Base-by-base conservation (phyloP, 2,113 vertebrate genomes). In the Pholis gunnellus region DNA sequence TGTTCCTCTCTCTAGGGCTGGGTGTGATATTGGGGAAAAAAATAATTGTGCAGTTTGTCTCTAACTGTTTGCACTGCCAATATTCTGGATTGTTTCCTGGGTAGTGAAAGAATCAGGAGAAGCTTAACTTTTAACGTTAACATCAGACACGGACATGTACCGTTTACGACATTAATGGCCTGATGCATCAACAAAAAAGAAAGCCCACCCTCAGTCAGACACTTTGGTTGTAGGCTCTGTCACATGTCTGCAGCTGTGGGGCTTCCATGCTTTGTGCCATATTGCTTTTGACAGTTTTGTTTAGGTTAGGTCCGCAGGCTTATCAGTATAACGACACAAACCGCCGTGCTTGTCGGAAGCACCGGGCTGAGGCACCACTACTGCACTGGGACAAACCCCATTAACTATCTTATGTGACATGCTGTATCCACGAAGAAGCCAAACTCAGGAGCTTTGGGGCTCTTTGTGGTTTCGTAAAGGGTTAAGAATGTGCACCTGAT, bases 401-500 rank as follows among this genome's bases (percentile, higher is more conserved):
- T n/a, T 17, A 60, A 36, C 27, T 10, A 6, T 15, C 14, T 50
- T 0, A 36, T 31, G n/a, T 22, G 36, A 27, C 31, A 18, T 42
- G 25, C 17, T 72, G 18, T 22, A 6, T 57, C 8, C 6, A 20
- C 3, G 27, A 79, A 38, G 20, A 52, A 50, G 40, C 18, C 40
- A 34, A 20, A 54, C 42, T 15, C 38, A 3, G 18, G 18, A 81
- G 27, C 52, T 57, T 29, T 27, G 34, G 59, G 57, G 18, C 65
- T 44, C 46, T 40, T 57, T 42, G 14, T 59, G 65, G 34, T 57
- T 72, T 31, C 5, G 9, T n/a, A 68, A 66, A 61, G 25, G 66
- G 57, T 75, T 64, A 78, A 81, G 65, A 64, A 57, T 6, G 56
- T 52, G 42, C 46, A 69, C 72, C 44, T 50, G 76, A 78, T 70